Evolutionary conservation across 2,113 vertebrate genomes (phyloP), one percentile per base, ranked within the genome.

Genomic region (Lagopus leucura): DNA sequence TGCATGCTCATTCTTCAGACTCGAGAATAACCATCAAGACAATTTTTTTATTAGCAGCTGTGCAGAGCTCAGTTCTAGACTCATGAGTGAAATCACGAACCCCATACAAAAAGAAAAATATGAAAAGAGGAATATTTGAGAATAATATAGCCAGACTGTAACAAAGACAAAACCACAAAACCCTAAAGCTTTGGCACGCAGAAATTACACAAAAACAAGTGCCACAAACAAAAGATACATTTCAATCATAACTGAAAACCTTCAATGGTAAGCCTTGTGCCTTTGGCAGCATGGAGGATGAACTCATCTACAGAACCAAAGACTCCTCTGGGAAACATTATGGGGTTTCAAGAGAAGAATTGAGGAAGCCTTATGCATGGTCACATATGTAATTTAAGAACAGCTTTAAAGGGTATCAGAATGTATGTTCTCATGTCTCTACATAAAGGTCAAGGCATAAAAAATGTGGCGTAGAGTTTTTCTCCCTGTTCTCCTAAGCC

Each of bases 41-140:
- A 93, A 92, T 93, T 93, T 95, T 95, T 84, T 93, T 93, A 94
- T 96, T 96, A 94, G 71, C 91, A 93, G 86, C 81, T 96, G 91
- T 87, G 94, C 70, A 93, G 86, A 93, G 93, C 89, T 93, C 91
- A 93, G 86, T 73, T 78, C 86, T 75, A 60, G 94, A 94, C 87
- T 94, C 89, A 87, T 92, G 89, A 90, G 61, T 92, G 82, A 95
- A 73, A 95, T 92, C 86, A 76, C 13, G 48, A 50, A 50, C 89
- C 91, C 91, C 87, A 87, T 45, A 28, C 52, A 77, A 74, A 85
- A 75, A 88, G 22, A 76, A 90, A 88, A 90, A 77, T 86, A 84
- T 24, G 43, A 70, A 82, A 95, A 86, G 52, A 92, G 43, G 1
- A 92, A 16, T 22, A 90, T 61, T 82, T 69, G 40, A 88, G 24